Percentiles rank a stretch among this genome's conserved stretches.
Evolutionary conservation across 2,888 invertebrate genomes (phyloP).

Genomic region (Drosophila testacea): DNA sequence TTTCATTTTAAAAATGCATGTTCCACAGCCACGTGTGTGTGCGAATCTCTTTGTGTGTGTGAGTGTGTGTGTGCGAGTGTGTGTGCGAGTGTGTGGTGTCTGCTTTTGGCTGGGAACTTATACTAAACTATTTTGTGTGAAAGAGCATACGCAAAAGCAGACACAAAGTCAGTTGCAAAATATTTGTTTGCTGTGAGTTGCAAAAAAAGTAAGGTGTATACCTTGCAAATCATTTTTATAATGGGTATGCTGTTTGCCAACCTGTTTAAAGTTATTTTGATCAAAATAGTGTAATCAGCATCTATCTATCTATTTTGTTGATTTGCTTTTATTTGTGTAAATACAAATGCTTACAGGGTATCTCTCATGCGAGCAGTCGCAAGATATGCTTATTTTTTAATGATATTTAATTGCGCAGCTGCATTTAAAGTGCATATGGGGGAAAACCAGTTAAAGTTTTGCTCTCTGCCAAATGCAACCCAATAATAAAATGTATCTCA

Average conservation of each 20-base stretch:
- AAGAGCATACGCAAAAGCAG: constrained; percentile 9
- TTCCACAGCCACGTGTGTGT: constrained; percentile 11
- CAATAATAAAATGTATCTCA: neutral
- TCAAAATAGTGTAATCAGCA: neutral
- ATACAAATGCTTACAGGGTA: neutral
- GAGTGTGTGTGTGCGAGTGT: constrained; percentile 26
- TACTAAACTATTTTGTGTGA: constrained; percentile 22
- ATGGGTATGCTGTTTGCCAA: neutral
- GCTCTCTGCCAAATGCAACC: neutral
- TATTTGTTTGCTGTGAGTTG: constrained; percentile 24
- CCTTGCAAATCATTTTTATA: neutral
- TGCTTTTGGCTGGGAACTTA: constrained; percentile 22
- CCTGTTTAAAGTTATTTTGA: neutral
- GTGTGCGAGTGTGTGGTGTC: constrained; percentile 6
- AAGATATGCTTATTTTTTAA: neutral
- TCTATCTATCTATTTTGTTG: neutral
- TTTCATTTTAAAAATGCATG: constrained; percentile 77
- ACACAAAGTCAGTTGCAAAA: constrained; percentile 30
- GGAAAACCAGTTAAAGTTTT: neutral
- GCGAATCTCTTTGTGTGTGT: constrained; percentile 6
- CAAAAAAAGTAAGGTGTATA: neutral
- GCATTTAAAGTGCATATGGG: neutral
- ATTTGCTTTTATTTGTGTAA: too few species aligned
- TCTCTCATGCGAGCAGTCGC: neutral
- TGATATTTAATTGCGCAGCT: constrained; percentile 6